These are phyloP conservation scores for Arion vulgaris DNA, from an alignment of 1,140 invertebrate species.

Conservation along the genomic window DNA sequence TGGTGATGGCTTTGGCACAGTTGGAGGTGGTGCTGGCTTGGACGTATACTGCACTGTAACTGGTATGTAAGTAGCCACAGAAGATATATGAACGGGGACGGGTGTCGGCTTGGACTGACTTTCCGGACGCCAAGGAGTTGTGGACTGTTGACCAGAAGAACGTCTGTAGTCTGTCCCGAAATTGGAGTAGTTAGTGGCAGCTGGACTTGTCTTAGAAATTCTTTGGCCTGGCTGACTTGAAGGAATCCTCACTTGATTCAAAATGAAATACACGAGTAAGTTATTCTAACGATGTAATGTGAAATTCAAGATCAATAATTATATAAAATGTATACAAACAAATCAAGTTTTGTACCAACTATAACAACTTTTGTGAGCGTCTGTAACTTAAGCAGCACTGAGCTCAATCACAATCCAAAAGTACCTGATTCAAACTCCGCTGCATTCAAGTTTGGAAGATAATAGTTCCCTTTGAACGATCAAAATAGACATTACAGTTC, in stretches of 20 bases:
- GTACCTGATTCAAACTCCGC: too few species aligned
- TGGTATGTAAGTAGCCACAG: background rate
- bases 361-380: too few species aligned
- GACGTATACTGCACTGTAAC: constrained; percentile 26
- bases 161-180: constrained; percentile 62
- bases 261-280: background rate
- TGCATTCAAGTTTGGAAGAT: too few species aligned
- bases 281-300: too few species aligned
- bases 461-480: too few species aligned
- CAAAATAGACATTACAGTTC: too few species aligned
- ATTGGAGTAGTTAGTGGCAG: background rate
- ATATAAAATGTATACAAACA: too few species aligned
- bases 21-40: background rate
- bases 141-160: constrained; percentile 44
- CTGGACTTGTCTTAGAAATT: constrained; percentile 32
- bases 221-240: constrained; percentile 24
- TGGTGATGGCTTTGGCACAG: background rate
- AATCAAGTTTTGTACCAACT: too few species aligned
- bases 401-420: too few species aligned
- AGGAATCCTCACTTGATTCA: constrained; percentile 16
- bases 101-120: constrained; percentile 42
- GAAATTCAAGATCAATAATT: too few species aligned
- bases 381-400: too few species aligned
- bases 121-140: constrained; percentile 42
- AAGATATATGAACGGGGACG: background rate